Base-by-base conservation (phyloP, 1,140 invertebrate species). In the Achatina immaculata region DNA sequence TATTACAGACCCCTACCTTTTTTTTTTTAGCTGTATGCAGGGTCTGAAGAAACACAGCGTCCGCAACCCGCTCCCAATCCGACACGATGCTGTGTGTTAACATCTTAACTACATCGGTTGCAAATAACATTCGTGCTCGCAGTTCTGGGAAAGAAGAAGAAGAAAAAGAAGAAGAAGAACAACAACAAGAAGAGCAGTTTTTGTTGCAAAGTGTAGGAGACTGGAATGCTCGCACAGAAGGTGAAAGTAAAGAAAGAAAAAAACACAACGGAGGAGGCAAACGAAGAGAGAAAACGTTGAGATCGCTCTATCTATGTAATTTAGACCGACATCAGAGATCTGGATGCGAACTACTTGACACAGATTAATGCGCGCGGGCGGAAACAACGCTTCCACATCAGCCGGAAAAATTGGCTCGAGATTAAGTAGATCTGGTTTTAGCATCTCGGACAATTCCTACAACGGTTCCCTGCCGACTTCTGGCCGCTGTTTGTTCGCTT, bases 381-480 rank as follows among this genome's bases (percentile, higher is more conserved):
- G 66, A 69, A 42, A 69, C 40, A 6, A 7, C 31, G 14, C 24
- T 69, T 42, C 34, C 66, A 16, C 7, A 36, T 24, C 62, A 7
- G 34, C 9, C 7, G 66, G 66, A 69, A 69, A n/a, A 36, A n/a
- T 69, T 69, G 66, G 34, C n/a, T 36, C 51, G 19, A 69, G 66
- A 69, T 69, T 69, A 69, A 34, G 66, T 69, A 69, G 31, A 69
- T 69, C 66, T 69, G 66, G 66, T 69, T 69, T 69, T 34, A 69
- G 31, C 66, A 34, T 38, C 31, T 34, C 2, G 9, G 3, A 2
- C 66, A 69, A 69, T 69, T 69, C 2, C 7, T 34, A 69, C 66
- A 69, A 69, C 36, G 31, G 66, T n/a, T 69, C 28, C 66, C n/a
- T 4, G 66, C 9, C 16, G 9, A 36, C 24, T 36, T 42, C 14